Evolutionary conservation across 2,888 invertebrate species (phyloP), one percentile per base, ranked within the genome.

Genomic region (Malthinus seriepunctatus): DNA sequence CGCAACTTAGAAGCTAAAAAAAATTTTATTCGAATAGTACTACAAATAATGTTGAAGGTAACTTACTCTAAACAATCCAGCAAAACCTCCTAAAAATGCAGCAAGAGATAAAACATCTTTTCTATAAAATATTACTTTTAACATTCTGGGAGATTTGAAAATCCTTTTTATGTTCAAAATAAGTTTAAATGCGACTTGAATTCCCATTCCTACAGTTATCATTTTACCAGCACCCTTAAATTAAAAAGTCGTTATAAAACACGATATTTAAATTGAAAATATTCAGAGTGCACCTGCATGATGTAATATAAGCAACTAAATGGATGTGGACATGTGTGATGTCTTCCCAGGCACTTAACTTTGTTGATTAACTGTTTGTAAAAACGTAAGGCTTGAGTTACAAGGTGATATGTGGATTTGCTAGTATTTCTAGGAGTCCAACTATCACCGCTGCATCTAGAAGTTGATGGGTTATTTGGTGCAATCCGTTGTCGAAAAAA

Each of bases 71-170:
- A 85, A 90, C 33, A 88, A 72, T 46, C 85, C 86, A 3, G 86
- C 82, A 73, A 89, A 90, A 64, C 86, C 84, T 46, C 88, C 90
- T 66, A 91, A 78, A 71, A 89, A 90, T 48, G 84, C 74, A 33
- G 87, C 90, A 62, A 90, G 75, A 65, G 85, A 83, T 8, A 88
- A 71, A 23, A 83, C 86, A 60, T 81, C 80, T 62, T 74, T 81
- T 66, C 80, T 82, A 45, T 86, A 82, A 42, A 88, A 72, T 12
- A 82, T 78, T 44, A 78, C 79, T 44, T 79, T 79, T 54, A 86
- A 73, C 23, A 78, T 70, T 64, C 79, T 76, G 10, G 85, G 84
- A 34, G 82, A 82, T 15, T 76, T 78, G 3, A 83, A 62, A 54
- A 88, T 75, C 66, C 77, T 80, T 66, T 78, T 83, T 2, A 83